Evolutionary conservation across 2,113 vertebrate genomes (phyloP), one percentile per base, ranked within the genome.

Genomic region (Sclerurus mexicanus): DNA sequence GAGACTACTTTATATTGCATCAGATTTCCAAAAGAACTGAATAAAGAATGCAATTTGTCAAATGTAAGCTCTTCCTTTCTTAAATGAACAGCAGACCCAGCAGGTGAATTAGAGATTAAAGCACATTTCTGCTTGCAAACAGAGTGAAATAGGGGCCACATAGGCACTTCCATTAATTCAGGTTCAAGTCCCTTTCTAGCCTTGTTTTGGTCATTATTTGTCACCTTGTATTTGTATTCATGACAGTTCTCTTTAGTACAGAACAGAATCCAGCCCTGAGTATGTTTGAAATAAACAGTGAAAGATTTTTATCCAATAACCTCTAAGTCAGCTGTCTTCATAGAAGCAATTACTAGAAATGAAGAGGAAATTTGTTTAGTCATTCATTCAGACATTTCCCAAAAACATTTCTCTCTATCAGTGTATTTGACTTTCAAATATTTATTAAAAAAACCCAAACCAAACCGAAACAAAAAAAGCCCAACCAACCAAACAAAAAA

Each of bases 351-450:
- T 94, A 75, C 31, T 23, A 93, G 55, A 96, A 92, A 77, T 73
- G 20, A 95, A 96, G 66, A 72, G 35, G 56, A 97, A 90, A 92
- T 75, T 86, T 78, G 40, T 80, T 94, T 46, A 56, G 59, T 56
- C n/a, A 52, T 90, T 91, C 31, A 52, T 80, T 88, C 50, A 60
- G 28, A 60, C 49, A 52, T 85, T 90, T 92, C 73, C 73, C 90
- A 64, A 92, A 90, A 90, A 52, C 14, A 60, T 64, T 84, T 89
- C 16, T 64, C 25, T 58, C 55, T 79, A 12, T 64, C 30, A 27
- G 5, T 47, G 42, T 55, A 52, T 94, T 92, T 92, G 24, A 52
- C 22, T 86, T 86, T 56, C 23, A 87, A 76, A 55, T 4, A 77
- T 37, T 44, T 81, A 42, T 37, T 74, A 28, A 72, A 72, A 82